Percentiles rank a stretch among this genome's conserved stretches.
Evolutionary conservation across 92 coral and sea anemone genomes (phyloP).

Genomic region (Epizoanthus illoricatus): DNA sequence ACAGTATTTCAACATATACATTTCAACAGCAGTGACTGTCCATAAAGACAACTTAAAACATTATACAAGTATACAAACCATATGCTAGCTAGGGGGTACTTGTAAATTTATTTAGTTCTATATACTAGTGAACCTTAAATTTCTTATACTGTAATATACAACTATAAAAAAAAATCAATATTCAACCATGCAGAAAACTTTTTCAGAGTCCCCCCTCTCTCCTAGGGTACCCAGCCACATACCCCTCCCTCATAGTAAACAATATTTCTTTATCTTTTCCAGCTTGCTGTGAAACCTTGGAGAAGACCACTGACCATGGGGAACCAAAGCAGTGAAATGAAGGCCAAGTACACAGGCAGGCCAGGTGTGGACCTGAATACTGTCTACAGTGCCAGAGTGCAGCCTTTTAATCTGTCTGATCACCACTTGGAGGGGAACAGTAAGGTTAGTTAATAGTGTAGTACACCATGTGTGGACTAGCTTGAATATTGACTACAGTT

Average conservation of each 20-base stretch:
- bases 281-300: constrained; percentile 95
- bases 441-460: constrained; percentile 55
- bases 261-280: not conserved
- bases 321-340: constrained; percentile 93
- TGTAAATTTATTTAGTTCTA: too few relatives aligned
- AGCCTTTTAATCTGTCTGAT: constrained; percentile 79
- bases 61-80: not conserved
- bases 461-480: not conserved
- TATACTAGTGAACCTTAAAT: too few relatives aligned
- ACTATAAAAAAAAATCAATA: too few relatives aligned
- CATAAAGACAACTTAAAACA: too few relatives aligned
- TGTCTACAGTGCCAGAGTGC: constrained; percentile 72
- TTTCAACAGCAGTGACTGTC: too few relatives aligned
- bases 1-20: not conserved
- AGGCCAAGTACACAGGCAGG: constrained; percentile 85
- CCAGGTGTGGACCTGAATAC: constrained; percentile 86
- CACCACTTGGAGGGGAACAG: constrained; percentile 95
- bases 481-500: constrained; percentile 17
- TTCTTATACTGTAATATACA: too few relatives aligned
- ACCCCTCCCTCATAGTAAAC: not conserved
- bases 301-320: constrained; percentile 91
- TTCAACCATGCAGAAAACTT: not conserved
- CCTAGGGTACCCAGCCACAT: too few relatives aligned
- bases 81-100: too few relatives aligned
- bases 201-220: not conserved